Evolutionary conservation across 2,888 invertebrate species (phyloP).

Genomic region (Ormyrus pomaceus): DNA sequence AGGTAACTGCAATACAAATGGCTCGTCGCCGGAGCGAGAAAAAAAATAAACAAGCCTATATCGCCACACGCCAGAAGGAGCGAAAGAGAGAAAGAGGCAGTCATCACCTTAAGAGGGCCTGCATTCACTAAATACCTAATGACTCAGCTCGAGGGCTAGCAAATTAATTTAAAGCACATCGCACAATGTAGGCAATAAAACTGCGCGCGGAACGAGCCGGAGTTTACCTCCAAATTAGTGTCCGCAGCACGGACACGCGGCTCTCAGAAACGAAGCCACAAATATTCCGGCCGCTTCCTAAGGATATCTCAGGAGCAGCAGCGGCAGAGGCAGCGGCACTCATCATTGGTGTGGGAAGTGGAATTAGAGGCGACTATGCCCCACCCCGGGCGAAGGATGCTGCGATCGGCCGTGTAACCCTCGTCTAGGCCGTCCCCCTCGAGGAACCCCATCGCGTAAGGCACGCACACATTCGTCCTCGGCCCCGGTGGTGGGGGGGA

Average conservation of each 20-base stretch:
- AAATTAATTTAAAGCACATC: slow-evolving; percentile 52
- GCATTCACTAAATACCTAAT: slow-evolving; percentile 44
- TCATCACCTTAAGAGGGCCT: slow-evolving; percentile 43
- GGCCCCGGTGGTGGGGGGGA: background rate
- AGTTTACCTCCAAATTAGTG: slow-evolving; percentile 44
- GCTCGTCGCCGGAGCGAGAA: too few relatives aligned
- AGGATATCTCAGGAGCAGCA: slow-evolving; percentile 32
- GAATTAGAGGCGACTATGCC: slow-evolving; percentile 65
- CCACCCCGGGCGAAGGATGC: slow-evolving; percentile 67
- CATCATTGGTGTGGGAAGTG: slow-evolving; percentile 59
- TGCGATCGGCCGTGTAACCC: slow-evolving; percentile 51
- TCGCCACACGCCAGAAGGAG: too few relatives aligned
- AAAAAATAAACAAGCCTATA: too few relatives aligned
- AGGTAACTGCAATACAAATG: too few relatives aligned
- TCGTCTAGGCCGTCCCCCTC: slow-evolving; percentile 66
- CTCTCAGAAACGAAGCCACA: slow-evolving; percentile 25
- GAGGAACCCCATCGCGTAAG: slow-evolving; percentile 64
- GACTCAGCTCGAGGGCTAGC: slow-evolving; percentile 7
- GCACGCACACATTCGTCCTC: slow-evolving; percentile 55
- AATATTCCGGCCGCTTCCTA: slow-evolving; percentile 17
- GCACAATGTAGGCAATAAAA: slow-evolving; percentile 39
- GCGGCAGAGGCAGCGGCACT: background rate
- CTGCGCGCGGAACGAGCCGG: slow-evolving; percentile 10
- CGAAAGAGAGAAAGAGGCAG: slow-evolving; percentile 4
- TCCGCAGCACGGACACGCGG: slow-evolving; percentile 3